Evolutionary conservation across 2,888 invertebrate genomes (phyloP), one percentile per base, ranked within the genome.

Genomic region (Dolichopus griseipennis): DNA sequence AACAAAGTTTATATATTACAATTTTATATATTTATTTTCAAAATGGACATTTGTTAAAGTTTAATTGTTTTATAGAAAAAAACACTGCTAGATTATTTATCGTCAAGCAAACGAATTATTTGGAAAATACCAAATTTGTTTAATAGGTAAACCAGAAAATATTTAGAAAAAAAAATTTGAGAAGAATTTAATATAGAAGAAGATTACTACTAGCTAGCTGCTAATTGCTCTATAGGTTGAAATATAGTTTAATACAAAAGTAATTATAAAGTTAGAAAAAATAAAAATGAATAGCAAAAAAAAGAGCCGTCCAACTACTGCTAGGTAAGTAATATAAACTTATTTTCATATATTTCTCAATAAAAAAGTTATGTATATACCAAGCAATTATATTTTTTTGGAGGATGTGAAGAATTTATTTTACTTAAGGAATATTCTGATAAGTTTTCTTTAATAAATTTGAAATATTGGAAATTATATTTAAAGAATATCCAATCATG

Each of bases 11-110:
- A 9, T 41, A 52, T 52, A 52, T 52, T 52, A 52, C 52, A 18
- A 4, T 52, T 18, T 6, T 52, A 52, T 52, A 52, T 52, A 37
- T 52, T 52, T 52, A 52, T 18, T 52, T 52, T 52, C 52, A 52
- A 52, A 52, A 52, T 52, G 52, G 52, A 52, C 52, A 52, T 12
- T 52, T 52, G 52, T 18, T 52, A 52, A n/a, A 52, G 52, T 52
- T 52, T 52, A 52, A 41, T 52, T 52, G 52, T 52, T 52, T 52
- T 52, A 15, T 52, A 52, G 52, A 52, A 27, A 27, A 27, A 27
- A 27, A 52, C 15, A 52, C 52, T 12, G 6, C 52, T 52, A 52
- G 18, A 12, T 52, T 18, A 12, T 12, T 43, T 43, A 52, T 18
- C 52, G 15, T 52, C 15, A 52, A 18, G 52, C 52, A 37, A 37